Percentiles rank a stretch among this genome's conserved stretches.
Conservation (phyloP, 2,797 vertebrate species). For the Parauchenoglanis punctatus region DNA sequence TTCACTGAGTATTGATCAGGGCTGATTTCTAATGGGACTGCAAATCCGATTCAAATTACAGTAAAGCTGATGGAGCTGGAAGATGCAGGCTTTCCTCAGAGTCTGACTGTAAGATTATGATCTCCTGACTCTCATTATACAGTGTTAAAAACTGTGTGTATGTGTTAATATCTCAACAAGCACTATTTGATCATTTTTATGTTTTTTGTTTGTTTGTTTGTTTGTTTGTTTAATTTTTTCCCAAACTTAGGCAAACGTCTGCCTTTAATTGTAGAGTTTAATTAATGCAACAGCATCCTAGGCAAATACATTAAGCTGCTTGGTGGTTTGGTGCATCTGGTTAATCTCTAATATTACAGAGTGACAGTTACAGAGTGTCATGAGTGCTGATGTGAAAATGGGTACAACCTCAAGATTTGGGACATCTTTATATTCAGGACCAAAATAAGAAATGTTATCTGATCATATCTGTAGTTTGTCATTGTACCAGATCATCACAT, state of each 20-base stretch:
- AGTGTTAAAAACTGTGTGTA: conserved; percentile 35
- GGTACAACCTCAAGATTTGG: not conserved
- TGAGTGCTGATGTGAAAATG: not conserved
- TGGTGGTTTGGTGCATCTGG: not conserved
- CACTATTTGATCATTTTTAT: not conserved
- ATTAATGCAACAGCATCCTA: not conserved
- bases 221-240: not conserved
- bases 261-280: not conserved
- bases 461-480: not conserved
- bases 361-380: not conserved
- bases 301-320: not conserved
- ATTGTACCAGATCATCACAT: not conserved
- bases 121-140: conserved; percentile 55
- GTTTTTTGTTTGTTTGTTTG: not conserved
- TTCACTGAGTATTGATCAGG: conserved; percentile 92
- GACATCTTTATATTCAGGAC: not conserved
- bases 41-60: conserved; percentile 90
- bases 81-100: conserved; percentile 75
- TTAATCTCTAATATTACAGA: not conserved
- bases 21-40: conserved; percentile 89
- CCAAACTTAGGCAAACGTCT: not conserved
- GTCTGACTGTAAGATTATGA: conserved; percentile 55
- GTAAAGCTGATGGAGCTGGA: conserved; percentile 82
- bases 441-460: not conserved
- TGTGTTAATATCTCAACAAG: not conserved